These are phyloP conservation scores for Agrotis segetum DNA, from an alignment of 2,888 invertebrate genomes.

Conservation along the genomic window DNA sequence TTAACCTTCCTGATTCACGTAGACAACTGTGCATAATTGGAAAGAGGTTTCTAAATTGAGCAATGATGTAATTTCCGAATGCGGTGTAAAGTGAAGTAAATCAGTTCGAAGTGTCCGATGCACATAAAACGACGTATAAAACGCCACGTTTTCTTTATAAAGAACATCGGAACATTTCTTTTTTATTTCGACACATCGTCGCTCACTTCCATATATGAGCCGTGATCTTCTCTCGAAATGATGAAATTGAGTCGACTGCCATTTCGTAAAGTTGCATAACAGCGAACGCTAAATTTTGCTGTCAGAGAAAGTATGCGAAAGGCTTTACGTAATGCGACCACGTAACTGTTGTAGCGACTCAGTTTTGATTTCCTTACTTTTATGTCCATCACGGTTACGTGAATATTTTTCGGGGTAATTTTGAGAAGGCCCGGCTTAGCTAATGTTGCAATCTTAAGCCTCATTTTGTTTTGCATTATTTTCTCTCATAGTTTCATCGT, in stretches of 20 bases:
- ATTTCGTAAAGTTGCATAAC: slow-evolving; percentile 87
- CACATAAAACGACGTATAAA: slow-evolving; percentile 45
- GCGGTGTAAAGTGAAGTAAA: slow-evolving; percentile 33
- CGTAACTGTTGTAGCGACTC: slow-evolving; percentile 87
- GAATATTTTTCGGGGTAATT: slow-evolving; percentile 81
- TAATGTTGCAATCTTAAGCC: slow-evolving; percentile 57
- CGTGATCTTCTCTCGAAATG: slow-evolving; percentile 87
- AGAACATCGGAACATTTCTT: slow-evolving; percentile 76
- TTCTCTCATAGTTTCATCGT: slow-evolving; percentile 14
- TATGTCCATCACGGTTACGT: slow-evolving; percentile 87
- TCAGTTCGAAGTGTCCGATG: slow-evolving; percentile 38
- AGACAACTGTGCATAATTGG: slow-evolving; percentile 28
- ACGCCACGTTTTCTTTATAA: slow-evolving; percentile 49
- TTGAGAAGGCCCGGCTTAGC: slow-evolving; percentile 72
- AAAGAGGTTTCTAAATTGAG: slow-evolving; percentile 44
- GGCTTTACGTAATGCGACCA: slow-evolving; percentile 87
- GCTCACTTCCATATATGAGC: slow-evolving; percentile 80
- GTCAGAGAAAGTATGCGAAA: slow-evolving; percentile 91
- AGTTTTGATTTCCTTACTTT: slow-evolving; percentile 90
- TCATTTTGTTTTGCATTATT: slow-evolving; percentile 50
- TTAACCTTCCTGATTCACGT: slow-evolving; percentile 20
- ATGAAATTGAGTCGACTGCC: slow-evolving; percentile 90
- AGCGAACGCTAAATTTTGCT: slow-evolving; percentile 90
- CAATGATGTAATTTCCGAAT: slow-evolving; percentile 48
- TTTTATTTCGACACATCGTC: slow-evolving; percentile 78